Percentiles rank a stretch among this genome's conserved stretches.
phyloP scores from a whole-genome alignment of 1,140 invertebrate species.

The Aleiodes sp. region DNA sequence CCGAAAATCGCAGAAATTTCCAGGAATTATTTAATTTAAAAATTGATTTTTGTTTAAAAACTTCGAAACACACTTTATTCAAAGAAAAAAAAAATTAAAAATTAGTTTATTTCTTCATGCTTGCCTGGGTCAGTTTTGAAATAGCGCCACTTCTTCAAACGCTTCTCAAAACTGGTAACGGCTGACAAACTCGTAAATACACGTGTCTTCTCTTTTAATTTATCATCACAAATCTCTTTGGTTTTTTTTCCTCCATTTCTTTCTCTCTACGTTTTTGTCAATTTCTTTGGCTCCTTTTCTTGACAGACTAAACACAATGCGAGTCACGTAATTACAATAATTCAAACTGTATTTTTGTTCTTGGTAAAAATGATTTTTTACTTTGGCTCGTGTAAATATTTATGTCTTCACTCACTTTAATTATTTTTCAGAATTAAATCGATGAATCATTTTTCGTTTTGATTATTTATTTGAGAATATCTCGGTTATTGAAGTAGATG shows the following conservation, averaged over 20 bases:
- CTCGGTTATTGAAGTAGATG: too few relatives aligned
- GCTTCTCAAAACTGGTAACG: not conserved
- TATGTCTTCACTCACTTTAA: too few relatives aligned
- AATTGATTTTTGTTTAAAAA: too few relatives aligned
- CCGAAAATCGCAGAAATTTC: too few relatives aligned
- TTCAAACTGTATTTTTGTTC: not conserved
- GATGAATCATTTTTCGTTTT: too few relatives aligned
- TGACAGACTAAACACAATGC: not conserved
- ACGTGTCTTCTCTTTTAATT: slow-evolving; percentile 7
- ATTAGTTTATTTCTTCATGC: not conserved
- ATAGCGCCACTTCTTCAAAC: slow-evolving; percentile 10
- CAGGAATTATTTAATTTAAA: too few relatives aligned
- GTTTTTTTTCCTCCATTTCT: not conserved
- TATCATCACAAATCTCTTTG: slow-evolving; percentile 8
- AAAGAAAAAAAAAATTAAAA: not conserved
- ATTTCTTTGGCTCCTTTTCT: not conserved
- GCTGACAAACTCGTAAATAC: not conserved
- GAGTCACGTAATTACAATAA: too few relatives aligned
- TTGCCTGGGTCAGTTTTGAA: slow-evolving; percentile 14
- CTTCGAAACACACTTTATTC: too few relatives aligned
- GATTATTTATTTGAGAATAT: too few relatives aligned
- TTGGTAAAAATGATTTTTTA: not conserved
- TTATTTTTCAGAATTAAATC: too few relatives aligned
- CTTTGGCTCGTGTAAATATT: not conserved
- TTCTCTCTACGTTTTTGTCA: too few relatives aligned